Evolutionary conservation across 2,888 invertebrate genomes (phyloP).

Genomic region (Zhuqinia jingwanae): DNA sequence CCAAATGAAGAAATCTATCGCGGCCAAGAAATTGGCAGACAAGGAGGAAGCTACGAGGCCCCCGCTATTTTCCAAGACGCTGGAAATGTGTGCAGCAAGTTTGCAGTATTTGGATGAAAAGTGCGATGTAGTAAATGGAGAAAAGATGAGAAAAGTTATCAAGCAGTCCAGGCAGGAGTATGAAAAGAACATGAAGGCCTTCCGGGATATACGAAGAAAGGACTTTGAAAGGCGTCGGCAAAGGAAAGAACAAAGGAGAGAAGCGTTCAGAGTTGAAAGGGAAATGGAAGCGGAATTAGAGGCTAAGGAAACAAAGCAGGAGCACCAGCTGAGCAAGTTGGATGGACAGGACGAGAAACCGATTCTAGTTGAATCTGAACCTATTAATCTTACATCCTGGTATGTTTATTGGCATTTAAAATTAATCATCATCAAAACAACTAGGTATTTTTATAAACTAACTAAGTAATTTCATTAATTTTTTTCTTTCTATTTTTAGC

Average conservation of each 20-base stretch:
- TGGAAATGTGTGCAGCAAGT: not conserved
- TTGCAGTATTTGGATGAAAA: conserved; percentile 25
- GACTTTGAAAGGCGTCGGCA: not conserved
- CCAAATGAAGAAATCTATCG: not conserved
- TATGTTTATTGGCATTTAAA: too few relatives aligned
- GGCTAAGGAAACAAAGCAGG: not conserved
- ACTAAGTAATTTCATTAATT: too few relatives aligned
- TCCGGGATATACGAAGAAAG: not conserved
- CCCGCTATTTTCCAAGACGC: not conserved
- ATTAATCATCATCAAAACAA: too few relatives aligned
- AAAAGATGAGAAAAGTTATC: not conserved
- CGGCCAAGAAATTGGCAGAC: not conserved
- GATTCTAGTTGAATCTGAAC: too few relatives aligned
- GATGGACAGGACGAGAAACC: too few relatives aligned
- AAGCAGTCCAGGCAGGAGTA: not conserved
- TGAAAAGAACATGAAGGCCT: not conserved
- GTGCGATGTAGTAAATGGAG: not conserved
- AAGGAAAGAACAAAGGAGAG: not conserved
- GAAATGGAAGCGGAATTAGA: not conserved
- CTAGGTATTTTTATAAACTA: too few relatives aligned
- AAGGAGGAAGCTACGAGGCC: not conserved
- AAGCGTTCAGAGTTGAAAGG: not conserved
- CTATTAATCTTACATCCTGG: too few relatives aligned
- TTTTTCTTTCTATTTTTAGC: too few relatives aligned
- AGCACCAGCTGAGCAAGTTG: too few relatives aligned